phyloP scores from a whole-genome alignment of 1,140 invertebrate genomes.

The Lycorma delicatula region DNA sequence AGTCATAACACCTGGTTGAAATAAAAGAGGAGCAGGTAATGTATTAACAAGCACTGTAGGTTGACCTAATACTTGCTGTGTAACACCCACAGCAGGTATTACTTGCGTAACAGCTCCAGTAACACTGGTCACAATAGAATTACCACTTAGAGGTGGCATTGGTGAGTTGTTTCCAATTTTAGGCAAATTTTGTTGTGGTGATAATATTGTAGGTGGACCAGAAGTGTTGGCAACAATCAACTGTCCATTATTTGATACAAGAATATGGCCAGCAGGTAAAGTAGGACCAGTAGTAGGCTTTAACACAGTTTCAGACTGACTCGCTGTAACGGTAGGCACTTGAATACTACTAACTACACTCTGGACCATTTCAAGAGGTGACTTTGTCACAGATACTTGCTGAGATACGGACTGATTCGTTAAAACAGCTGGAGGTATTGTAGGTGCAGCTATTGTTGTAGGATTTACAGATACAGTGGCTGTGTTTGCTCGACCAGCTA shows the following conservation, averaged over 20 bases:
- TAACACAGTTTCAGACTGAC: constrained; percentile 21
- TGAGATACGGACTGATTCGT: constrained; percentile 10
- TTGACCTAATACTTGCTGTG: constrained; percentile 57
- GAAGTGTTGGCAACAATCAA: constrained; percentile 53
- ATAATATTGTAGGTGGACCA: constrained; percentile 13
- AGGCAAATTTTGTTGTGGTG: constrained; percentile 36
- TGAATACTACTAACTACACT: constrained; percentile 69
- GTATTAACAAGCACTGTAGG: constrained; percentile 74
- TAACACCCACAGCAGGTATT: constrained; percentile 42
- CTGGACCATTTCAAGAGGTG: constrained; percentile 70
- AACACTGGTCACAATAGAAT: constrained; percentile 59
- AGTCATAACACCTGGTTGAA: constrained; percentile 61
- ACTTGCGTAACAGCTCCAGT: constrained; percentile 54
- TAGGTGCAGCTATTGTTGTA: neutral
- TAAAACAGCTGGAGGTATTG: neutral
- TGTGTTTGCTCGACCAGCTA: constrained; percentile 63
- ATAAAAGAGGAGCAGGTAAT: constrained; percentile 61
- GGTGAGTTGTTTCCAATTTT: constrained; percentile 48
- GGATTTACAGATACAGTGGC: constrained; percentile 58
- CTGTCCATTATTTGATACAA: constrained; percentile 64
- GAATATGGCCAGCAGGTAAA: constrained; percentile 56
- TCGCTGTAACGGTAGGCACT: constrained; percentile 36
- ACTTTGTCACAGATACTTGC: constrained; percentile 44
- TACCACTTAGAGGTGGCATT: constrained; percentile 56
- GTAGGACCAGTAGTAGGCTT: constrained; percentile 26